Percentiles rank a stretch among this genome's conserved stretches.
These are phyloP conservation scores for Eclectus roratus DNA, from an alignment of 2,113 vertebrate species.

Conservation along the genomic window DNA sequence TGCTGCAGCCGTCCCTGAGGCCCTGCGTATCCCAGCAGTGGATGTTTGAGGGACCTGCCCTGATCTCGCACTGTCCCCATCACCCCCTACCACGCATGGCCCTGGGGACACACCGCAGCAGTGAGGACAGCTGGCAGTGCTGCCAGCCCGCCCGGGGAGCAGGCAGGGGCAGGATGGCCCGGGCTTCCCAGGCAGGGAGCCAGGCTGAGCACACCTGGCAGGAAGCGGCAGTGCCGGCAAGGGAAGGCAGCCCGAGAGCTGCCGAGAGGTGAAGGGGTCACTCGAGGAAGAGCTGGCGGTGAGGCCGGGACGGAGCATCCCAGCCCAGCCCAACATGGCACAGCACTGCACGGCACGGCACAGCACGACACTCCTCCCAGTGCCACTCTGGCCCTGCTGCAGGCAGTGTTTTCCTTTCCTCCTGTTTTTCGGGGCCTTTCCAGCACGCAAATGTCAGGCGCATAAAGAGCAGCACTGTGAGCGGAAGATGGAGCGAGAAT, in stretches of 20 bases:
- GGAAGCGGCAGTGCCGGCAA: background rate
- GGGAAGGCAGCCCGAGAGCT: constrained; percentile 18
- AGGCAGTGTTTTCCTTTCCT: constrained; percentile 67
- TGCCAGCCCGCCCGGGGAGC: background rate
- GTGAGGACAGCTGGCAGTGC: background rate
- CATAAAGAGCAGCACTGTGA: constrained; percentile 72
- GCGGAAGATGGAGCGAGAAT: constrained; percentile 65
- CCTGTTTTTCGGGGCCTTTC: constrained; percentile 48
- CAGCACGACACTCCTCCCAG: constrained; percentile 16
- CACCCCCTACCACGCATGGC: accelerated
- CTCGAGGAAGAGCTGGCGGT: constrained; percentile 5
- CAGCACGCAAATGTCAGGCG: constrained; percentile 68
- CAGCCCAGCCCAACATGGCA: background rate
- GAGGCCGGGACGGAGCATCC: background rate
- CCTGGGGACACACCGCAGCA: background rate
- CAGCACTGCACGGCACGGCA: background rate
- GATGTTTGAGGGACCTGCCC: background rate
- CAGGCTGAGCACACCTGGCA: constrained; percentile 60
- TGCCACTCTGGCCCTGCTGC: background rate
- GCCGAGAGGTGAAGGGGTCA: constrained; percentile 61
- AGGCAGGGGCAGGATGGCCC: constrained; percentile 32
- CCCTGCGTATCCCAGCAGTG: background rate
- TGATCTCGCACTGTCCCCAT: background rate
- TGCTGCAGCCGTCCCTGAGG: background rate
- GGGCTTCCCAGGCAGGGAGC: constrained; percentile 49